Base-by-base conservation (phyloP, 1,140 invertebrate genomes). In the Pentalonia nigronervosa region DNA sequence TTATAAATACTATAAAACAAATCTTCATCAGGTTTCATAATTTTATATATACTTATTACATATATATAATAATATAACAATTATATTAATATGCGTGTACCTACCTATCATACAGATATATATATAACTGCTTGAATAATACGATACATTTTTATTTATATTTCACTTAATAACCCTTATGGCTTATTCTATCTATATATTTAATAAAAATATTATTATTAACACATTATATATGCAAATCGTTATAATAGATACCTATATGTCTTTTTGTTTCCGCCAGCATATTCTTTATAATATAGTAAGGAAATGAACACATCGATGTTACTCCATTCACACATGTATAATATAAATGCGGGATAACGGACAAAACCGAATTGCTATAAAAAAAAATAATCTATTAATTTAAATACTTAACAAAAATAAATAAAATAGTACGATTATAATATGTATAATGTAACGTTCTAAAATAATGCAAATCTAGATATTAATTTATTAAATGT, bases 231-330 rank as follows among this genome's bases (percentile, higher is more conserved):
- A 23, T 88, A 89, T 21, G n/a, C 21, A 34, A 56, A n/a, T 53
- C 48, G 87, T 53, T 89, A 36, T n/a, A 76, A n/a, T 45, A 41
- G 41, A 41, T 41, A n/a, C n/a, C n/a, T n/a, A n/a, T n/a, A 86
- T 88, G 86, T 50, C 9, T 60, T 60, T 56, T 90, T 67, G 56
- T 67, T 90, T 90, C 89, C 89, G 89, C 89, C 89, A 90, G 89
- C 89, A 90, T 90, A 90, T 90, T 47, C 36, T 90, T 67, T 45
- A 67, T n/a, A 90, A 67, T 90, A 34, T 6, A 67, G 21, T n/a
- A 67, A 67, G 30, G 11, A 11, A 76, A 76, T n/a, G 60, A n/a
- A 76, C n/a, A 76, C 60, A n/a, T 17, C 6, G 14, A 76, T 76
- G n/a, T 76, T 34, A 88, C 30, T 48, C 47, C 23, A 34, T 50